A percentile compares a stretch with the other conserved stretches of the same genome.
Conservation (phyloP, 1,140 invertebrate species). For the Agrilus planipennis region DNA sequence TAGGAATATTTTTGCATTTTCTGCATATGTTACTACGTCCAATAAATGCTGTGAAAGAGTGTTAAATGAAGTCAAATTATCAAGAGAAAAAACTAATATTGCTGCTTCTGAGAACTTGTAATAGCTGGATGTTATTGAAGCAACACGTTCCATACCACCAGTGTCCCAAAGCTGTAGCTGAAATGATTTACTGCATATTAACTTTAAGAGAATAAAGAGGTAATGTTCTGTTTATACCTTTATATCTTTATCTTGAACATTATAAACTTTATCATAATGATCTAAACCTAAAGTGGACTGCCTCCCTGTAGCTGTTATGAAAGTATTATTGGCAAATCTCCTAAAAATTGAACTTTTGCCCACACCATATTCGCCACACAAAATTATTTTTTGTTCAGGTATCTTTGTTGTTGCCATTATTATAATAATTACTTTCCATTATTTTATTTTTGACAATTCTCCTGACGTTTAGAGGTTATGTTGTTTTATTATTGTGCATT, state of each 20-base stretch:
- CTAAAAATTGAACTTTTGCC: slow-evolving; percentile 90
- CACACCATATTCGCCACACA: slow-evolving; percentile 91
- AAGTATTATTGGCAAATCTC: slow-evolving; percentile 79
- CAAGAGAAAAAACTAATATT: slow-evolving; percentile 78
- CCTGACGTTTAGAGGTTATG: no score
- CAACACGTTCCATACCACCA: slow-evolving; percentile 86
- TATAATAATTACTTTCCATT: background rate
- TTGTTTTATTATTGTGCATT: no score
- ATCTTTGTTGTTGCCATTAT: slow-evolving; percentile 68
- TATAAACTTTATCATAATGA: slow-evolving; percentile 72
- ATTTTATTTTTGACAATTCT: no score
- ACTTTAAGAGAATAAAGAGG: background rate
- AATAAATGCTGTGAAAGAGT: slow-evolving; percentile 80
- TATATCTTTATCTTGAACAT: slow-evolving; percentile 60
- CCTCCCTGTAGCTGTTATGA: slow-evolving; percentile 64
- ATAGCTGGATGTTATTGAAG: slow-evolving; percentile 85
- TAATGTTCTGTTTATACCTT: slow-evolving; percentile 47
- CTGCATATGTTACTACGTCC: slow-evolving; percentile 83
- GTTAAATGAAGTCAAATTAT: slow-evolving; percentile 84
- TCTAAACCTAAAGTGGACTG: slow-evolving; percentile 85
- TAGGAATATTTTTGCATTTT: slow-evolving; percentile 87
- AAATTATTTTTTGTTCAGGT: slow-evolving; percentile 86
- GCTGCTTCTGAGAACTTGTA: slow-evolving; percentile 90
- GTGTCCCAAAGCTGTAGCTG: slow-evolving; percentile 89
- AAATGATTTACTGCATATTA: slow-evolving; percentile 17